These are phyloP conservation scores for Holothuria scabra DNA, from an alignment of 53 echinoderm and acorn worm genomes.

Conservation along the genomic window DNA sequence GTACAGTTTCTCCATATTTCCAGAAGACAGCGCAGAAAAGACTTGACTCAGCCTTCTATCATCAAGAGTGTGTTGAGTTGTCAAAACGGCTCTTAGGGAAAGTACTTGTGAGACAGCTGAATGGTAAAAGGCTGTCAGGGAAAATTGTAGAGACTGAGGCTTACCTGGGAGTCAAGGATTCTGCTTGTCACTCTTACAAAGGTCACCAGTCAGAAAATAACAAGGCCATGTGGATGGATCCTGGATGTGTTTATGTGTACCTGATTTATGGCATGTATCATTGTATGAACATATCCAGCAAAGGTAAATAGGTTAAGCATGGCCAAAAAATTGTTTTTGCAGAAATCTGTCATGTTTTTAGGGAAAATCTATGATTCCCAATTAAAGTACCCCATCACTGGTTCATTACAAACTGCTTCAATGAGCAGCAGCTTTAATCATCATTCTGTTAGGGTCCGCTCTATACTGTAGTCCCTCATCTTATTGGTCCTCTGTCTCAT, in stretches of 20 bases:
- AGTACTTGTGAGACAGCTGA: constrained; percentile 56
- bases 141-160: constrained; percentile 87
- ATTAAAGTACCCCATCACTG: too few species aligned
- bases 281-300: constrained; percentile 85
- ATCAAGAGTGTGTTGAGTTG: constrained; percentile 69
- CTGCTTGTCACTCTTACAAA: constrained; percentile 74
- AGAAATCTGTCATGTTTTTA: too few species aligned
- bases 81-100: constrained; percentile 81
- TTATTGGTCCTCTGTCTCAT: too few species aligned
- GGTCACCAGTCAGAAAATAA: constrained; percentile 60
- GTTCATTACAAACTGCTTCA: too few species aligned
- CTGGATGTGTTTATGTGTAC: constrained; percentile 85
- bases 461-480: too few species aligned
- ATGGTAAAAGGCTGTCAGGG: constrained; percentile 67
- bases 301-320: constrained; percentile 64
- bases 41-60: constrained; percentile 47
- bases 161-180: constrained; percentile 73
- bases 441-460: too few species aligned
- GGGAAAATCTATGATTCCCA: too few species aligned
- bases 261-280: constrained; percentile 90
- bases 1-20: background rate
- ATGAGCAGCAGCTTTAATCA: too few species aligned
- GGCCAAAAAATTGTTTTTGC: too few species aligned
- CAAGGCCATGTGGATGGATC: constrained; percentile 74
- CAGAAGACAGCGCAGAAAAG: background rate